phyloP scores from a whole-genome alignment of 2,113 vertebrate species.

The Pholis gunnellus region DNA sequence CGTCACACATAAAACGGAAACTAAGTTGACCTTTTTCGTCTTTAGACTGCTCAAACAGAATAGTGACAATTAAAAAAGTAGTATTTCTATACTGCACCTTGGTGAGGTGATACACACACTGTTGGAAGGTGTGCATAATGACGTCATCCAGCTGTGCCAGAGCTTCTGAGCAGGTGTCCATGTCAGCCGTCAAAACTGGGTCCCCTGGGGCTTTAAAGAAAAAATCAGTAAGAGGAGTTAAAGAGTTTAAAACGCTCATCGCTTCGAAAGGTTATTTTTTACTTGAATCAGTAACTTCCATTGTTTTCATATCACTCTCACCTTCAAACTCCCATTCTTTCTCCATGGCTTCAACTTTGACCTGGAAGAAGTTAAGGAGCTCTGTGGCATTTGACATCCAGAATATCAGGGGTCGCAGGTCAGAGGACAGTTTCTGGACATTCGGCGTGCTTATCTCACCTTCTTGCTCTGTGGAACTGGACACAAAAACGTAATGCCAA shows the following conservation, averaged over 20 bases:
- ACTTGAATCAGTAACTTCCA: not conserved
- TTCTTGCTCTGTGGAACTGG: slow-evolving; percentile 85
- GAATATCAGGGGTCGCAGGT: slow-evolving; percentile 91
- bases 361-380: slow-evolving; percentile 93
- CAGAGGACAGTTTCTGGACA: slow-evolving; percentile 87
- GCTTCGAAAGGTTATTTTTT: not conserved
- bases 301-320: slow-evolving; percentile 70
- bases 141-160: slow-evolving; percentile 92
- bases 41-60: not conserved
- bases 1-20: not conserved
- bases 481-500: slow-evolving; percentile 46
- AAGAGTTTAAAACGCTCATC: not conserved
- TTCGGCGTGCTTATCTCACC: slow-evolving; percentile 81
- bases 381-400: slow-evolving; percentile 97
- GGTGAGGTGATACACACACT: slow-evolving; percentile 95
- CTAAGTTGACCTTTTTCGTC: not conserved
- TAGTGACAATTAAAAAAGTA: not conserved
- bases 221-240: slow-evolving; percentile 19
- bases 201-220: slow-evolving; percentile 79
- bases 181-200: slow-evolving; percentile 88
- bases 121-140: slow-evolving; percentile 96
- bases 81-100: slow-evolving; percentile 82
- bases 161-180: slow-evolving; percentile 94
- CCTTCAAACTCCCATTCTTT: slow-evolving; percentile 94
- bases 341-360: slow-evolving; percentile 91